These are phyloP conservation scores for Solenodon paradoxus DNA, from an alignment of 2,113 vertebrate genomes.

Conservation along the genomic window DNA sequence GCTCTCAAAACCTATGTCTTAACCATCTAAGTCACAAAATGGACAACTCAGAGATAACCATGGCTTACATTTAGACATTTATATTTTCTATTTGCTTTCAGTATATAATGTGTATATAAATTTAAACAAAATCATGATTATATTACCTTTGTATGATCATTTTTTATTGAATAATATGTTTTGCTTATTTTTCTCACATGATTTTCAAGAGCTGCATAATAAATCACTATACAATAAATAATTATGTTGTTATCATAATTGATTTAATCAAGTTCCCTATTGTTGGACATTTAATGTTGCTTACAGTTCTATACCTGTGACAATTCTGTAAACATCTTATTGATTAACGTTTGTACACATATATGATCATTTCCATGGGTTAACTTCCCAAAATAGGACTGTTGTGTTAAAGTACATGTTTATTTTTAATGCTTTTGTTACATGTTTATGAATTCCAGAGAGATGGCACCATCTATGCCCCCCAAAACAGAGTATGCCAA, in stretches of 20 bases:
- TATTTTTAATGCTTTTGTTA: not conserved
- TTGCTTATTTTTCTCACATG: not conserved
- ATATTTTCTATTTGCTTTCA: not conserved
- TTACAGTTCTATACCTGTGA: not conserved
- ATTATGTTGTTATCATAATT: not conserved
- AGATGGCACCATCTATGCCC: not conserved
- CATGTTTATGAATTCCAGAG: not conserved
- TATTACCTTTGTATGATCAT: not conserved
- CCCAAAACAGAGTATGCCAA: not conserved
- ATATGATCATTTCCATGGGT: not conserved
- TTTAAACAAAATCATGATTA: not conserved
- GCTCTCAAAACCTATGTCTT: too few relatives aligned
- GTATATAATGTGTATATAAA: not conserved
- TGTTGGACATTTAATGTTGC: not conserved
- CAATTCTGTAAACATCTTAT: not conserved
- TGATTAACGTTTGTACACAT: not conserved
- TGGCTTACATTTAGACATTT: not conserved
- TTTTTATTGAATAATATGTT: not conserved
- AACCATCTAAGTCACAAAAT: too few relatives aligned
- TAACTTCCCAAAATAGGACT: not conserved
- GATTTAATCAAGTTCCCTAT: not conserved
- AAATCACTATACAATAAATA: not conserved
- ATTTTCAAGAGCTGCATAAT: not conserved
- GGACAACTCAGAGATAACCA: too few relatives aligned
- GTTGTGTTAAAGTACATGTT: not conserved